These are phyloP conservation scores for Peromyscus polionotus DNA, from an alignment of 2,113 vertebrate genomes.

Conservation along the genomic window DNA sequence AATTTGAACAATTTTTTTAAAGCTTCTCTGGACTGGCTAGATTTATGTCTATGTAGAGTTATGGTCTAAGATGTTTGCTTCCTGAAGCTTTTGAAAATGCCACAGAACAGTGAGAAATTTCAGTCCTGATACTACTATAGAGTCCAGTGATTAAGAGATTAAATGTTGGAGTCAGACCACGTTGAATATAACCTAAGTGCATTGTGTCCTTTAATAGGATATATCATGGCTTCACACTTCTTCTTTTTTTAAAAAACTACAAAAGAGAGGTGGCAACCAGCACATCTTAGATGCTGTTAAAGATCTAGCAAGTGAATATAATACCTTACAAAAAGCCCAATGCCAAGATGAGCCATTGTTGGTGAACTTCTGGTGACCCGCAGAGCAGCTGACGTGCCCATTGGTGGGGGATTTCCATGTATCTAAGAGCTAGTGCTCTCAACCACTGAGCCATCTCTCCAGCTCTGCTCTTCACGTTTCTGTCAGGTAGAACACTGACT, in stretches of 20 bases:
- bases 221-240: neutral
- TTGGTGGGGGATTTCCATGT: neutral
- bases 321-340: neutral
- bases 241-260: neutral
- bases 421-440: neutral
- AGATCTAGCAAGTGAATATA: neutral
- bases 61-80: slow-evolving; percentile 1
- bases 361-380: too few relatives aligned
- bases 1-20: slow-evolving; percentile 19
- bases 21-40: neutral
- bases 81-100: neutral
- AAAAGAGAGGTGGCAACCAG: neutral
- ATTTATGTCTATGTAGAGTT: neutral
- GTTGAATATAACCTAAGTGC: neutral
- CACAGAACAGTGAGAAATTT: neutral
- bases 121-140: rapidly evolving
- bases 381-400: neutral
- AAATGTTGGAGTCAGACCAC: neutral
- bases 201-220: neutral
- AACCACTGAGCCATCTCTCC: neutral
- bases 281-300: neutral
- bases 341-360: neutral
- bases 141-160: neutral
- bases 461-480: neutral
- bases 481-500: neutral